Evolutionary conservation across 2,888 invertebrate genomes (phyloP).

Genomic region (Orgyia antiqua): DNA sequence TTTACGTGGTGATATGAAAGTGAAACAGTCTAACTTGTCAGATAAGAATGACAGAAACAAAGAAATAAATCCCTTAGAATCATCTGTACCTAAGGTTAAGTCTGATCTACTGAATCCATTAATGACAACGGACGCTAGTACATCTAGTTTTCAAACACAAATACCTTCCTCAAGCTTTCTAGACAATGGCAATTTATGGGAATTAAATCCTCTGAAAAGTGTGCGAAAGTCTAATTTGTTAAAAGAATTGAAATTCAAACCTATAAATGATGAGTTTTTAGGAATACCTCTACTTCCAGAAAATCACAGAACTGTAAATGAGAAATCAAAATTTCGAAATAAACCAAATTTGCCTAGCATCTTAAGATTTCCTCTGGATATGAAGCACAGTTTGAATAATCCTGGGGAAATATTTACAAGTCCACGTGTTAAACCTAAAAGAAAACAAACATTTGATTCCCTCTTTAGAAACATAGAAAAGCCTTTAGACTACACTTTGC

Average conservation of each 20-base stretch:
- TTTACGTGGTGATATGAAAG: not conserved
- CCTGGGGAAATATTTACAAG: too few species aligned
- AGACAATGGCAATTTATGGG: conserved; percentile 36
- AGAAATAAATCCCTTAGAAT: too few species aligned
- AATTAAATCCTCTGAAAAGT: conserved; percentile 29
- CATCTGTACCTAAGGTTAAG: too few species aligned
- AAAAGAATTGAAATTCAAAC: too few species aligned
- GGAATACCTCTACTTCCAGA: not conserved
- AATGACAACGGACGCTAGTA: conserved; percentile 34
- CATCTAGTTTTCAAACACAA: conserved; percentile 18
- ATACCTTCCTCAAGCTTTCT: conserved; percentile 25
- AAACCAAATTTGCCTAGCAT: not conserved
- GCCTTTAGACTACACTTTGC: conserved; percentile 35
- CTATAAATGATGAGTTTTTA: too few species aligned
- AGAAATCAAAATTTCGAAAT: not conserved
- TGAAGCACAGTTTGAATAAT: too few species aligned
- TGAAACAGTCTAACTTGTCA: not conserved
- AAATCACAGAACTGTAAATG: not conserved
- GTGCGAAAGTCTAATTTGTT: conserved; percentile 27
- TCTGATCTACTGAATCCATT: conserved; percentile 20
- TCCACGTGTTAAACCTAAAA: too few species aligned
- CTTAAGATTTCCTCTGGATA: conserved; percentile 8
- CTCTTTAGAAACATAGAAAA: conserved; percentile 40
- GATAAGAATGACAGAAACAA: too few species aligned
- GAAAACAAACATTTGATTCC: conserved; percentile 14